A percentile compares a stretch with the other conserved stretches of the same genome.
Evolutionary conservation across 2,888 invertebrate species (phyloP).

Genomic region (Luperina testacea): DNA sequence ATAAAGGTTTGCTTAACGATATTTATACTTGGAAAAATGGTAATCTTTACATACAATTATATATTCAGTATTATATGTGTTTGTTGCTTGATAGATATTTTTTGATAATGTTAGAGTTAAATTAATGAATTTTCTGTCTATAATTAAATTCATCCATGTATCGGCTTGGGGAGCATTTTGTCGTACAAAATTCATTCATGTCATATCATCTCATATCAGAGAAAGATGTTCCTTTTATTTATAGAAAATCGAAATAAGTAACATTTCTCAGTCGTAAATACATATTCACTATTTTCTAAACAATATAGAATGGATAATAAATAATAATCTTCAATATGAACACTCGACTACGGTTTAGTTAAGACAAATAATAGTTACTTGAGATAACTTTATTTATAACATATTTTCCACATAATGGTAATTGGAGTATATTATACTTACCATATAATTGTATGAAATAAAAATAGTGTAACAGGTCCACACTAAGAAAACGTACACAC

Average conservation of each 20-base stretch:
- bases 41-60: slow-evolving; percentile 65
- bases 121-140: slow-evolving; percentile 61
- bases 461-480: not conserved
- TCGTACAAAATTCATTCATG: slow-evolving; percentile 86
- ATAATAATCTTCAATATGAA: slow-evolving; percentile 13
- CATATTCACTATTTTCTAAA: slow-evolving; percentile 48
- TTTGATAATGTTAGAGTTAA: slow-evolving; percentile 60
- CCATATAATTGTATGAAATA: not conserved
- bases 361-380: not conserved
- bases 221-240: slow-evolving; percentile 68
- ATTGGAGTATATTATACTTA: not conserved
- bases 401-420: not conserved
- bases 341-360: slow-evolving; percentile 33
- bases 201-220: slow-evolving; percentile 88
- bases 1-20: slow-evolving; percentile 74
- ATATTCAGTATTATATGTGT: slow-evolving; percentile 75
- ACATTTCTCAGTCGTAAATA: slow-evolving; percentile 52
- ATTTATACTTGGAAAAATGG: slow-evolving; percentile 72
- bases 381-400: slow-evolving; percentile 6
- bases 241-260: slow-evolving; percentile 55
- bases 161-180: slow-evolving; percentile 71
- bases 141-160: slow-evolving; percentile 48
- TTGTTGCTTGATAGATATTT: slow-evolving; percentile 66
- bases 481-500: not conserved
- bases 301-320: slow-evolving; percentile 20